Evolutionary conservation across 1,140 invertebrate species (phyloP), one percentile per base, ranked within the genome.

Genomic region (Paramacrobiotus metropolitanus): DNA sequence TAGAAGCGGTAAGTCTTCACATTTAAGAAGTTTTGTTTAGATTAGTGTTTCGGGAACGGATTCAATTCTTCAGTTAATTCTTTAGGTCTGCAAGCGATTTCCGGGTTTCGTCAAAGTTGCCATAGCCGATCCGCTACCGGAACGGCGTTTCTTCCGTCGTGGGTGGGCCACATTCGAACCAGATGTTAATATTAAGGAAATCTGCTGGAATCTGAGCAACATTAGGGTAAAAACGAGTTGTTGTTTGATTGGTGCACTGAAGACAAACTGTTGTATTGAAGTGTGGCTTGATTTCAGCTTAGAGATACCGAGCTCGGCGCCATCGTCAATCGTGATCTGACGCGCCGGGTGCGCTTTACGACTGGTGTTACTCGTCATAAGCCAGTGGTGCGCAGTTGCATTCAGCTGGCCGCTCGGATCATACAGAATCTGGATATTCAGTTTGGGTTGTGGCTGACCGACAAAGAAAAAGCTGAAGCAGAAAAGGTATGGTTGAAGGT

Each of bases 161-260:
- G 95, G 91, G 44, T 99, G 94, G 94, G 91, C 96, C 2, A 97
- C 94, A 1, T 99, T 96, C 74, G 84, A 90, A 66, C 76, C 89
- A 40, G 83, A 91, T 69, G 92, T 96, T 3, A 96, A 97, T 71
- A 97, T 99, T 63, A 97, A 96, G 72, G 92, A 98, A 72, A 97
- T 98, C 63, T 99, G 94, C 72, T 99, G 92, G 92, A 92, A 88
- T 72, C 78, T 98, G 9, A 97, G 96, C 69, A 95, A 92, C 68
- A 90, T 94, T 64, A 75, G 87, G 67, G 84, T 89, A 74, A 74
- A 72, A 71, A 59, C 34, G 31, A 63, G 20, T 66, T 63, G 1
- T 67, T 60, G 18, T 65, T 24, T 45, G 30, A 55, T 61, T 21
- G 18, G 44, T 21, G 18, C 24, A 18, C 62, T 24, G 31, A 29